These are phyloP conservation scores for Acrossocheilus fasciatus DNA, from an alignment of 2,797 vertebrate genomes.

Conservation along the genomic window DNA sequence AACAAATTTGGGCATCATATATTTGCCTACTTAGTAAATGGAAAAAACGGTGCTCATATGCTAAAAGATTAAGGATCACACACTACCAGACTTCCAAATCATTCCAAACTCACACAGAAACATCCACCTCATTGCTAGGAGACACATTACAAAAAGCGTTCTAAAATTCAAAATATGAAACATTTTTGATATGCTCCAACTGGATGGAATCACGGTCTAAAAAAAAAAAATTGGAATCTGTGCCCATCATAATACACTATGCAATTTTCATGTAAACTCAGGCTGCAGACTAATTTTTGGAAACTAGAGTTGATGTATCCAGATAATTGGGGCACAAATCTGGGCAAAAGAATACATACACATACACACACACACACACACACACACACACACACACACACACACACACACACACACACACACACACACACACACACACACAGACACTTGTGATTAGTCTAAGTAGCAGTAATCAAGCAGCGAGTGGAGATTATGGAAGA, in stretches of 20 bases:
- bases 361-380: neutral
- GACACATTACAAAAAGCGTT: neutral
- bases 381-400: constrained; percentile 1
- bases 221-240: neutral
- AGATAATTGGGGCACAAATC: neutral
- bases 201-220: neutral
- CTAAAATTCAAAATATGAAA: neutral
- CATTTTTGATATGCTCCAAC: neutral
- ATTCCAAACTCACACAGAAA: neutral
- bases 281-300: neutral
- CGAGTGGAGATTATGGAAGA: neutral
- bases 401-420: constrained; percentile 6
- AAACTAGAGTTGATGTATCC: neutral
- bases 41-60: no score
- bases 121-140: neutral
- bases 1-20: neutral
- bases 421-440: constrained; percentile 22
- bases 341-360: neutral
- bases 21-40: no score
- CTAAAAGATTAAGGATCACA: neutral
- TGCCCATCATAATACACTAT: neutral
- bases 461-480: constrained; percentile 27
- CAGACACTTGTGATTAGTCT: neutral
- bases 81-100: neutral
- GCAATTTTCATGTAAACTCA: neutral